Percentiles rank a stretch among this genome's conserved stretches.
phyloP scores from a whole-genome alignment of 2,113 vertebrate genomes.

The Oryzias javanicus region DNA sequence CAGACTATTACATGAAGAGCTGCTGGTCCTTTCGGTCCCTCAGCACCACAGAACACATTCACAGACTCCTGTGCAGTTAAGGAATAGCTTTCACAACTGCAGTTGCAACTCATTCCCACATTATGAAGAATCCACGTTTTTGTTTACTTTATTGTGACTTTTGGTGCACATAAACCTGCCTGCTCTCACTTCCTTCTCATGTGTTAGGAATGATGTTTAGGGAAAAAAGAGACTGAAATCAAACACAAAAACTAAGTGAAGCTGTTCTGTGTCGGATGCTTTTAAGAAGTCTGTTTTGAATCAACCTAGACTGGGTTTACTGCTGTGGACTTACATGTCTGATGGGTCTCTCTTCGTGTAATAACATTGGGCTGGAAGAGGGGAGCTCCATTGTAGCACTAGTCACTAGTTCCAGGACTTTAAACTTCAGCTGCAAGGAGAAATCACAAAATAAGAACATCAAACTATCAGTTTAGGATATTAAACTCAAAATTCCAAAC shows the following conservation, averaged over 20 bases:
- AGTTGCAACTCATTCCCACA: neutral
- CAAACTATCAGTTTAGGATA: too few relatives aligned
- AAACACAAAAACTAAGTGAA: constrained; percentile 4
- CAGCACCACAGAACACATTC: constrained; percentile 65
- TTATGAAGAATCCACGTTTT: neutral
- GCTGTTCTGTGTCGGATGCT: neutral
- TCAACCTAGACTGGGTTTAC: constrained; percentile 14
- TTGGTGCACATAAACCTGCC: neutral
- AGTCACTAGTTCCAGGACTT: constrained; percentile 73
- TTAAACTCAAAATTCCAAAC: too few relatives aligned
- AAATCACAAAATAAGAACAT: constrained; percentile 24
- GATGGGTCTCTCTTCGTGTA: constrained; percentile 73
- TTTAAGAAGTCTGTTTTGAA: constrained; percentile 8
- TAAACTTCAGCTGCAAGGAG: constrained; percentile 75
- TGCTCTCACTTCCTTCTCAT: neutral
- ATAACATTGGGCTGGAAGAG: constrained; percentile 71
- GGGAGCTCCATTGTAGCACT: constrained; percentile 73
- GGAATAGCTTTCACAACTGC: neutral
- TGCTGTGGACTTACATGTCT: constrained; percentile 74
- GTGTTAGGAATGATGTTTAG: neutral
- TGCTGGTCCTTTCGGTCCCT: constrained; percentile 80
- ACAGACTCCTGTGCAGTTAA: neutral
- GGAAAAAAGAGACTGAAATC: neutral
- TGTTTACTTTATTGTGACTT: neutral
- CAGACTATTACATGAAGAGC: constrained; percentile 37